Conservation (phyloP, 2,888 invertebrate species). For the Falcaria lacertinaria region DNA sequence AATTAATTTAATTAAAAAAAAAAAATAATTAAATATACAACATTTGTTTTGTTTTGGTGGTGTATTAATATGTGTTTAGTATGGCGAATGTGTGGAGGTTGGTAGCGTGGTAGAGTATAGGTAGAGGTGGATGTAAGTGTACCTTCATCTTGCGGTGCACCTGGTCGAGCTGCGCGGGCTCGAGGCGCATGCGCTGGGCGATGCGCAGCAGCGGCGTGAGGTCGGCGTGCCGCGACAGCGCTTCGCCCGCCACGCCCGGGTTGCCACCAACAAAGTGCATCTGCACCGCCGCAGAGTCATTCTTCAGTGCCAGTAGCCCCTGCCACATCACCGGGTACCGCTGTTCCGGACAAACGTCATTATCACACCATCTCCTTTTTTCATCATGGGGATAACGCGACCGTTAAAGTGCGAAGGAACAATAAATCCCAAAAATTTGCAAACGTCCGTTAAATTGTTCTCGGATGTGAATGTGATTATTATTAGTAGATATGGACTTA, state of each 20-base stretch:
- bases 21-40: no score
- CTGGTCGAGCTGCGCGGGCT: conserved; percentile 96
- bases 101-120: neutral
- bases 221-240: conserved; percentile 91
- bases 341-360: conserved; percentile 57
- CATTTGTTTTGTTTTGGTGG: no score
- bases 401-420: no score
- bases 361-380: neutral
- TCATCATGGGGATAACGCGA: no score
- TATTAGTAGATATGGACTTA: no score
- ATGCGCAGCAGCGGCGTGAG: conserved; percentile 93
- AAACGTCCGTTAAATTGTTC: no score
- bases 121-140: conserved; percentile 1
- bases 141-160: conserved; percentile 98
- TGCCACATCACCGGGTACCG: conserved; percentile 99
- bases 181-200: conserved; percentile 98
- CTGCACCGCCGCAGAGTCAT: conserved; percentile 97
- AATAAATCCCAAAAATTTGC: no score
- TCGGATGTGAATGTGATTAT: no score
- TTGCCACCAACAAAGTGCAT: conserved; percentile 99
- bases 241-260: conserved; percentile 91
- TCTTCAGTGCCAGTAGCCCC: conserved; percentile 95
- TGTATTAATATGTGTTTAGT: no score
- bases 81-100: no score
- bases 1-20: no score